Evolutionary conservation across 2,113 vertebrate genomes (phyloP), one percentile per base, ranked within the genome.

Genomic region (Catharus fuscescens): DNA sequence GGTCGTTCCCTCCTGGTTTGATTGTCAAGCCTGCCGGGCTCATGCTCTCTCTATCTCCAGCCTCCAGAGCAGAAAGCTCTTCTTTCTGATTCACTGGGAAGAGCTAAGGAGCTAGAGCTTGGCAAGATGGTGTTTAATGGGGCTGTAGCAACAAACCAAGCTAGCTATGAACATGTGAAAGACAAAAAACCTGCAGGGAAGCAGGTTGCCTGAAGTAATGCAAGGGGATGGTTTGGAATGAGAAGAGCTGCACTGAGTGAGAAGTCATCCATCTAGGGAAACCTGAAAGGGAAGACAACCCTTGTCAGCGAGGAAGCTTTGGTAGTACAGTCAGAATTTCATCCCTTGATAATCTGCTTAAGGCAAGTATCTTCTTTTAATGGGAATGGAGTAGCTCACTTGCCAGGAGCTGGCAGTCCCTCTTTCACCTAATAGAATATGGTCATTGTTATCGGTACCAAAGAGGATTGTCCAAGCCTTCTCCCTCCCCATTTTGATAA

Each of bases 51-150:
- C 66, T 95, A 82, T 95, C 95, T 92, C 52, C 60, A 86, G 71
- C 82, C 92, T 97, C 62, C 88, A 95, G 90, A 94, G 72, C 65
- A 95, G 92, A 91, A 92, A 81, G 45, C 52, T 85, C 36, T 89
- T 95, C 59, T 86, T 92, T 89, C 79, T 93, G 78, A 90, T 80
- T 90, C 94, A 77, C 50, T 69, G 76, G 88, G 80, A 96, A 91
- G 88, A 93, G 78, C 86, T 85, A 94, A 95, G 88, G 83, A 95
- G 74, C 71, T 95, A 67, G 54, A 87, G 82, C 84, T 95, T 96
- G 74, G 92, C 88, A 93, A 95, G 86, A 70, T 6, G 32, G 38
- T 72, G 74, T 86, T 91, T 93, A 93, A 80, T 65, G 88, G 61
- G 50, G 29, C 77, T 92, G 80, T 70, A 79, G 72, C 87, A 95